Conservation (phyloP, 2,888 invertebrate genomes). For the Euclidia mi region DNA sequence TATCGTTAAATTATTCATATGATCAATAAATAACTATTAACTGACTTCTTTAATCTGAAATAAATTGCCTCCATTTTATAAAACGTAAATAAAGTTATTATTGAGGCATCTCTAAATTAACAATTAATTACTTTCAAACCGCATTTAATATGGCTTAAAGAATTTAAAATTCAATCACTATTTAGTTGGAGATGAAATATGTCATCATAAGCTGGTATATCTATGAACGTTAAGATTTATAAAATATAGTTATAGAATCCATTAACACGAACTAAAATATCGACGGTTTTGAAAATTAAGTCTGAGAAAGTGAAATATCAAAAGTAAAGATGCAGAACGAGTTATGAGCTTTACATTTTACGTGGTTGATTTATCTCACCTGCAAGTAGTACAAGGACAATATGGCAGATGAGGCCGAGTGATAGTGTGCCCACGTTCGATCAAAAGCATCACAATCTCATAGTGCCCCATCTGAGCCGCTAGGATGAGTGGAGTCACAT, state of each 20-base stretch:
- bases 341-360: conserved; percentile 10
- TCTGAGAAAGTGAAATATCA: conserved; percentile 3
- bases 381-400: conserved; percentile 88
- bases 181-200: conserved; percentile 12
- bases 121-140: conserved; percentile 17
- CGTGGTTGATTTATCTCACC: conserved; percentile 52
- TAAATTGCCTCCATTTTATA: conserved; percentile 6
- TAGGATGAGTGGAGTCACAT: conserved; percentile 92
- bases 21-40: conserved; percentile 11
- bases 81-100: conserved; percentile 20
- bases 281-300: background rate
- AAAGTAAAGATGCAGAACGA: conserved; percentile 5
- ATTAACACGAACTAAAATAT: background rate
- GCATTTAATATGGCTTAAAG: conserved; percentile 16
- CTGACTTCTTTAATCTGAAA: conserved; percentile 1
- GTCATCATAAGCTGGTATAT: conserved; percentile 1
- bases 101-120: conserved; percentile 9
- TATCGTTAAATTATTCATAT: conserved; percentile 17
- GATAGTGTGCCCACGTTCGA: conserved; percentile 92
- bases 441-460: conserved; percentile 92
- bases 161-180: conserved; percentile 16
- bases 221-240: conserved; percentile 1
- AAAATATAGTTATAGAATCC: conserved; percentile 1
- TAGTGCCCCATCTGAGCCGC: conserved; percentile 93
- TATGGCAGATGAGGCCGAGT: conserved; percentile 90